phyloP scores from a whole-genome alignment of 1,140 invertebrate genomes.

The Akabosia matsudoensis region DNA sequence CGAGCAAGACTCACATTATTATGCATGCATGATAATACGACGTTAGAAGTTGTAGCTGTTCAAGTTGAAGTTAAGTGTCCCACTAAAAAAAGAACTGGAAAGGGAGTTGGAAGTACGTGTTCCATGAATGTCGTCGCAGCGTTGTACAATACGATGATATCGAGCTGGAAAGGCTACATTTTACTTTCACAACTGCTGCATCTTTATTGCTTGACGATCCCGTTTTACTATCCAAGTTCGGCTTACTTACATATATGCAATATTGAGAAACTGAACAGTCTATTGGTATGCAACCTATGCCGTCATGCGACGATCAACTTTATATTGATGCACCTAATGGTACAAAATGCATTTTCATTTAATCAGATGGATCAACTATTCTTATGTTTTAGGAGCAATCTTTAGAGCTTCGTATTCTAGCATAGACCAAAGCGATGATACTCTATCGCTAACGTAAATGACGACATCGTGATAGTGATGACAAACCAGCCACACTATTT shows the following conservation, averaged over 20 bases:
- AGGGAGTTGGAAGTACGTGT: not conserved
- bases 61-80: not conserved
- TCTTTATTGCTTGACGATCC: not conserved
- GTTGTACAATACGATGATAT: not conserved
- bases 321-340: not conserved
- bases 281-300: conserved; percentile 14
- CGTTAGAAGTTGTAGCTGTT: not conserved
- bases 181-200: not conserved
- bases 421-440: not conserved
- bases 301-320: not conserved
- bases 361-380: too few relatives aligned
- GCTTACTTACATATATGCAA: not conserved
- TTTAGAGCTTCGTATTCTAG: too few relatives aligned
- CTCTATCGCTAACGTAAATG: not conserved
- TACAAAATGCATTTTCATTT: conserved; percentile 11
- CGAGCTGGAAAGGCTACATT: not conserved
- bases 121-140: not conserved
- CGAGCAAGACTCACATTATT: not conserved
- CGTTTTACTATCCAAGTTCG: not conserved
- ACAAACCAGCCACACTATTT: too few relatives aligned
- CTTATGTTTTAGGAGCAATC: too few relatives aligned
- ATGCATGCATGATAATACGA: not conserved
- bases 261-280: not conserved
- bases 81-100: not conserved
- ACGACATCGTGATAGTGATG: too few relatives aligned